These are phyloP conservation scores for Ypsolopha scabrella DNA, from an alignment of 2,888 invertebrate species.

Conservation along the genomic window DNA sequence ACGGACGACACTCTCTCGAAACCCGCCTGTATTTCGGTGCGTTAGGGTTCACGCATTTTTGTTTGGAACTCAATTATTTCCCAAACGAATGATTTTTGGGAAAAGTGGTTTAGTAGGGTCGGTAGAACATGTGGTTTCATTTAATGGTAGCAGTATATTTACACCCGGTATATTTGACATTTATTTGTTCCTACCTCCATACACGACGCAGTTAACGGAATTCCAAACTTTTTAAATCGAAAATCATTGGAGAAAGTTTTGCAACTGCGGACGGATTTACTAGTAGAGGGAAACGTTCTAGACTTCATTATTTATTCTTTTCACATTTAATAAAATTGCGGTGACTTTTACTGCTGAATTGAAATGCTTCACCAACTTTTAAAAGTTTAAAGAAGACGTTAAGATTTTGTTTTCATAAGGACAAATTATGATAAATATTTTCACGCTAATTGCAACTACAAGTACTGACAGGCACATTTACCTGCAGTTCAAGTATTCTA, in stretches of 20 bases:
- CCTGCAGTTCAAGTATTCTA: no score
- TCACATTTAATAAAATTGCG: background rate
- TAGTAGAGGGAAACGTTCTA: background rate
- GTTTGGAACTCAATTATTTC: no score
- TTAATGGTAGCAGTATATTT: no score
- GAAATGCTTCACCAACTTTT: background rate
- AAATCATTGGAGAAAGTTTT: conserved; percentile 10
- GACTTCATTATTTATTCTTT: background rate
- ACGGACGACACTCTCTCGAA: no score
- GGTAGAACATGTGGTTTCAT: no score
- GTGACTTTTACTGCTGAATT: background rate
- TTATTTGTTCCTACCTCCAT: background rate
- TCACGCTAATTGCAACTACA: background rate
- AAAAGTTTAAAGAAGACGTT: background rate
- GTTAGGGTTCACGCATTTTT: no score
- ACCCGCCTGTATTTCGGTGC: no score
- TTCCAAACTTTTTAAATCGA: conserved; percentile 12
- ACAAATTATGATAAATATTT: background rate
- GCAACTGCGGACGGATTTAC: background rate
- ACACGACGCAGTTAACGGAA: conserved; percentile 9
- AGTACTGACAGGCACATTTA: no score
- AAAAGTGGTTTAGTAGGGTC: no score
- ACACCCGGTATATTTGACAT: no score
- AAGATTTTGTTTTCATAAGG: background rate
- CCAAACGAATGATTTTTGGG: no score